Evolutionary conservation across 2,797 vertebrate genomes (phyloP), one percentile per base, ranked within the genome.

Genomic region (Sebastolobus alascanus): DNA sequence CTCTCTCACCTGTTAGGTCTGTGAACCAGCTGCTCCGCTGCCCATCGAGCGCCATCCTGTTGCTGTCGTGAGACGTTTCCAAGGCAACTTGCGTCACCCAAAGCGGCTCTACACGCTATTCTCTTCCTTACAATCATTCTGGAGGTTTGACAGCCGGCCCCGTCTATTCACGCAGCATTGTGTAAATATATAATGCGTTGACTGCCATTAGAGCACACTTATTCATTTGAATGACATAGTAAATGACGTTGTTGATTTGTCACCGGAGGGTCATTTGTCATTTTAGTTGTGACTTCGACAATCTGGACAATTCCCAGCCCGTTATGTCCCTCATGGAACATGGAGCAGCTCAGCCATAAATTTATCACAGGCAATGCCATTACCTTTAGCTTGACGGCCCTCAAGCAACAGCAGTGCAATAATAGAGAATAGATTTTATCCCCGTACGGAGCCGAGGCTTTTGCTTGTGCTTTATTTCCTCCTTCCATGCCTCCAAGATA

Each of bases 371-470:
- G 92, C 90, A 84, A 91, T 93, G 91, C 91, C 87, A 94, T 95
- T 95, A 96, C 91, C 92, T 92, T 90, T 85, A 86, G 90, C 91
- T 85, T 93, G 90, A 94, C 87, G 92, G 93, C 91, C 94, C 91
- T 92, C 92, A 79, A 95, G 94, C 93, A 90, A 90, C 72, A 67
- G 85, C 90, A 91, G 92, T 82, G 93, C 93, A 94, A 95, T 95
- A 95, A 95, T 93, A 93, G 90, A 94, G 93, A 95, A 95, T 94
- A 94, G 94, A 95, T 96, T 94, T 94, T 93, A 95, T 96, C 94
- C 64, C 93, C 92, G 75, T 92, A 90, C 89, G 90, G 92, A 92
- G 89, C 83, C 12, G 27, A 87, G 90, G 90, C 90, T 89, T 92
- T 92, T 56, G 85, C 88, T 87, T 86, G 89, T 84, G 92, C 92